Conservation (phyloP, 2,113 vertebrate species). For the Dasyornis broadbenti region DNA sequence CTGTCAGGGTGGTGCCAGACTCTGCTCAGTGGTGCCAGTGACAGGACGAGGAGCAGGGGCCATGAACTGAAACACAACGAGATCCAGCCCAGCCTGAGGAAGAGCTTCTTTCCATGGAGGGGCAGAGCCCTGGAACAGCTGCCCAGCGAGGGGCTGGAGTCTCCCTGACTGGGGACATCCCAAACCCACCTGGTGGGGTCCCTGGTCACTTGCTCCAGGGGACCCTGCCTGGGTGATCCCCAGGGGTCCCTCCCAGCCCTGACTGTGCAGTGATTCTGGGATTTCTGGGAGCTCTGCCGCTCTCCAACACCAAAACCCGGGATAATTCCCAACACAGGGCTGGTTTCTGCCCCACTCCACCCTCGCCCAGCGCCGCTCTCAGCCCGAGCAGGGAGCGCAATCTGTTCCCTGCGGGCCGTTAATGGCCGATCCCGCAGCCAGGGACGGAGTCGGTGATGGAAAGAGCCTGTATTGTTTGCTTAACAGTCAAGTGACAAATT, state of each 20-base stretch:
- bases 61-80: background rate
- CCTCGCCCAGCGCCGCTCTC: background rate
- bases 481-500: slow-evolving; percentile 81
- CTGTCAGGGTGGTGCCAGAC: background rate
- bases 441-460: slow-evolving; percentile 57
- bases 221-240: background rate
- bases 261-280: rapidly evolving
- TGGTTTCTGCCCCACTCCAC: background rate
- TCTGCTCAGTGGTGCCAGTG: background rate
- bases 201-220: background rate
- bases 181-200: background rate
- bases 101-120: background rate
- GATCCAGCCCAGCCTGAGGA: background rate
- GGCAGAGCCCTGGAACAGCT: background rate
- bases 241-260: background rate
- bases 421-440: slow-evolving; percentile 59
- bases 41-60: background rate
- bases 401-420: slow-evolving; percentile 44
- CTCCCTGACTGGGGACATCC: background rate
- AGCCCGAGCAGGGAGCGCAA: background rate
- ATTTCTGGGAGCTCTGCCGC: background rate
- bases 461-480: slow-evolving; percentile 77
- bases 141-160: background rate
- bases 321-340: rapidly evolving
- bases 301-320: background rate